These are phyloP conservation scores for Drosophila pseudotalamancana DNA, from an alignment of 2,888 invertebrate species.

Conservation along the genomic window DNA sequence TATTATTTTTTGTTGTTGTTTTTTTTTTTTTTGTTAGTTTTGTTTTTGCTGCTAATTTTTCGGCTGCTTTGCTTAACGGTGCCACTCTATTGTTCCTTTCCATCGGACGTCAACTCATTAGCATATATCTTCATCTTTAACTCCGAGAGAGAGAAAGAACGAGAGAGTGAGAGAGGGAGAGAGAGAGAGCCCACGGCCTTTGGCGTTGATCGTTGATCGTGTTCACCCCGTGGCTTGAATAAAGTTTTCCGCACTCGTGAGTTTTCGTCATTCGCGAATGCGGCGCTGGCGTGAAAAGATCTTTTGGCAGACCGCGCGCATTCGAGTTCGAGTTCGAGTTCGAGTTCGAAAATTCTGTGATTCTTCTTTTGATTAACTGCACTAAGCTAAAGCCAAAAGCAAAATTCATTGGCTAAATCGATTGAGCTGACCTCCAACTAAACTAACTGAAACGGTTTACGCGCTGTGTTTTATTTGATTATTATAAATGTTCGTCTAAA, in stretches of 20 bases:
- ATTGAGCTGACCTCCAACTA: conserved; percentile 42
- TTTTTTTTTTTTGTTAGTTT: conserved; percentile 22
- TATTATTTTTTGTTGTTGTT: neutral
- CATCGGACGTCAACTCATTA: conserved; percentile 64
- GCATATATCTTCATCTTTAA: conserved; percentile 51
- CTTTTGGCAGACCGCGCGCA: conserved; percentile 31
- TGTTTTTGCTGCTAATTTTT: conserved; percentile 54
- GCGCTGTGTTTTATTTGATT: conserved; percentile 26
- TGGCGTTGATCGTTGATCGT: conserved; percentile 20
- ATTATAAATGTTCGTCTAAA: conserved; percentile 31
- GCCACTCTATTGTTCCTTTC: conserved; percentile 61
- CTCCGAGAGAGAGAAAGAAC: neutral
- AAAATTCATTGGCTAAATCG: conserved; percentile 15
- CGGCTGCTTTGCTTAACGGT: conserved; percentile 70
- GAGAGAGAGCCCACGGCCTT: conserved; percentile 15
- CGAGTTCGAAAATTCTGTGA: no score
- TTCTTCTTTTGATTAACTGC: conserved; percentile 4
- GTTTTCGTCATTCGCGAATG: conserved; percentile 82
- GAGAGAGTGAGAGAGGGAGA: neutral
- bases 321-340: neutral
- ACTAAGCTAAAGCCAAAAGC: neutral
- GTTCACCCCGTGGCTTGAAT: conserved; percentile 32
- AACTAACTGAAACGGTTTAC: conserved; percentile 20
- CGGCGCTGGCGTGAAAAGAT: conserved; percentile 62
- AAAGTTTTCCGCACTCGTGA: conserved; percentile 80